phyloP scores from a whole-genome alignment of 2,888 invertebrate genomes.

The Eupithecia tripunctaria region DNA sequence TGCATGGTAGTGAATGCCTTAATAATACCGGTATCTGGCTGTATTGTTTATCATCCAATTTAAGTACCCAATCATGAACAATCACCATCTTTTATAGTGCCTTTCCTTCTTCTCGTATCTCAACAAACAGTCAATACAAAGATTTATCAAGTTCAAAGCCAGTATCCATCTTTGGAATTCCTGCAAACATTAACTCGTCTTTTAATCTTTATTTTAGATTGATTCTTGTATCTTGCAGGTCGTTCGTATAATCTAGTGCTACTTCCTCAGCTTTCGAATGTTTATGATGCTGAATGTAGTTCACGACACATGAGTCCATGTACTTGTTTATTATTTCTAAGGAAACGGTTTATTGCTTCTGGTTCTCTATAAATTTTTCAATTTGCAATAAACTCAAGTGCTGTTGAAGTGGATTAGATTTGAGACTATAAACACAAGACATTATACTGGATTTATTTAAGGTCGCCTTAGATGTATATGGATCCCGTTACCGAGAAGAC shows the following conservation, averaged over 20 bases:
- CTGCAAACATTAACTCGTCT: background rate
- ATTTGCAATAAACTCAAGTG: constrained; percentile 26
- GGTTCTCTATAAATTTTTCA: constrained; percentile 10
- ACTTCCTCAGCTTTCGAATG: background rate
- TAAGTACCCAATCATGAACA: background rate
- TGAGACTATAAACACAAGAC: constrained; percentile 9
- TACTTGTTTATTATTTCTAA: constrained; percentile 18
- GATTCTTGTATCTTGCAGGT: background rate
- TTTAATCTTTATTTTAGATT: background rate
- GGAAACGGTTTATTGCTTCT: constrained; percentile 22
- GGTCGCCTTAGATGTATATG: background rate
- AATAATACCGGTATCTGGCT: background rate
- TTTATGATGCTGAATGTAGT: background rate
- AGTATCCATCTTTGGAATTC: background rate
- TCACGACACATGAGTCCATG: background rate
- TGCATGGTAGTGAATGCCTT: too few species aligned
- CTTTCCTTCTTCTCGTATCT: background rate
- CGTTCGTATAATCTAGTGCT: background rate
- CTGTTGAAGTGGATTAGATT: constrained; percentile 11
- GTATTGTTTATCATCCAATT: background rate
- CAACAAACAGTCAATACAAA: background rate
- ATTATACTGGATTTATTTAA: background rate
- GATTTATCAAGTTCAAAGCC: background rate
- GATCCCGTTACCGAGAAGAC: background rate
- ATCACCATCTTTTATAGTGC: background rate